phyloP scores from a whole-genome alignment of 2,113 vertebrate genomes.

The Bubo scandiacus region DNA sequence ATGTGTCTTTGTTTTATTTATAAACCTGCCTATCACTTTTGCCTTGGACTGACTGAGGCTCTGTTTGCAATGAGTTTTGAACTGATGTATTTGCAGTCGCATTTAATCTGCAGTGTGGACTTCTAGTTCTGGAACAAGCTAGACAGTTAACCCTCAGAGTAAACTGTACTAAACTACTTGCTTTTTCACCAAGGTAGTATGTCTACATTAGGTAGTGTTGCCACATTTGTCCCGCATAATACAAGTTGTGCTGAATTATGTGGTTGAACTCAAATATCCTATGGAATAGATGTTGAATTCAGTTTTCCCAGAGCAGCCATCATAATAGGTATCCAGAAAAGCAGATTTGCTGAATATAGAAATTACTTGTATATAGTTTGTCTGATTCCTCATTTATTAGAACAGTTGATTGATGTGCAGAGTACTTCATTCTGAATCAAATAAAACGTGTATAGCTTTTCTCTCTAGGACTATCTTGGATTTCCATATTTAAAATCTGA shows the following conservation, averaged over 20 bases:
- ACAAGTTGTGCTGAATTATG: not conserved
- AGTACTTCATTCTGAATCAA: slow-evolving; percentile 1
- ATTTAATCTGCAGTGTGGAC: slow-evolving; percentile 3
- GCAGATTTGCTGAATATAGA: not conserved
- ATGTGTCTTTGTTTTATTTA: slow-evolving; percentile 53
- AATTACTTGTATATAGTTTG: not conserved
- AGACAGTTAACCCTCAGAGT: not conserved
- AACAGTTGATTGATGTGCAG: slow-evolving; percentile 10
- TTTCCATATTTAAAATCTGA: slow-evolving; percentile 40
- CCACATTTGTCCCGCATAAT: not conserved
- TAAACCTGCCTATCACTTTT: slow-evolving; percentile 48
- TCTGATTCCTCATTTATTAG: slow-evolving; percentile 19
- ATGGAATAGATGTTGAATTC: not conserved
- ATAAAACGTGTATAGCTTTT: slow-evolving; percentile 25
- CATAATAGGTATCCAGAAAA: not conserved
- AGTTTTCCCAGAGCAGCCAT: not conserved
- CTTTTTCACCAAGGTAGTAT: not conserved
- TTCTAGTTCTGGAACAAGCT: not conserved
- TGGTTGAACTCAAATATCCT: not conserved
- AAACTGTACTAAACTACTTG: not conserved
- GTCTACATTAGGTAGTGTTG: not conserved
- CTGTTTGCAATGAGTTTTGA: slow-evolving; percentile 10
- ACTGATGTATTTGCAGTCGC: not conserved
- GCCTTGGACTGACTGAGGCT: not conserved
- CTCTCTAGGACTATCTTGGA: not conserved